A percentile compares a stretch with the other conserved stretches of the same genome.
phyloP scores from a whole-genome alignment of 2,888 invertebrate genomes.

The Hoplodrina blanda region DNA sequence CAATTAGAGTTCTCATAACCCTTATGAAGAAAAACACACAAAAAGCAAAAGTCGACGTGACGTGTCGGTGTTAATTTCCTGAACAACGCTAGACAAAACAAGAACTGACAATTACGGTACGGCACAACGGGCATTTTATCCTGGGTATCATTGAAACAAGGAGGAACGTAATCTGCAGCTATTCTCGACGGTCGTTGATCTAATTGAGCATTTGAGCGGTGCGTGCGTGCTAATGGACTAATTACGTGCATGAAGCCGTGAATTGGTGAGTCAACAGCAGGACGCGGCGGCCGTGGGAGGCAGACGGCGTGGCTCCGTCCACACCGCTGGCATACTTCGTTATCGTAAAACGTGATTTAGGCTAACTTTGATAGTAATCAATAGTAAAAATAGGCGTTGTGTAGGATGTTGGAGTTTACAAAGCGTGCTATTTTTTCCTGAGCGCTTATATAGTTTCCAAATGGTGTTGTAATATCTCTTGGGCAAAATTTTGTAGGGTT shows the following conservation, averaged over 20 bases:
- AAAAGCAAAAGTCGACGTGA: slow-evolving; percentile 45
- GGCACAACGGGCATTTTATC: slow-evolving; percentile 69
- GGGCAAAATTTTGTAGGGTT: background rate
- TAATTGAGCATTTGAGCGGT: slow-evolving; percentile 89
- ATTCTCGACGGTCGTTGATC: slow-evolving; percentile 86
- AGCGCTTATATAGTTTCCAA: slow-evolving; percentile 11
- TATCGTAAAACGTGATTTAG: slow-evolving; percentile 68
- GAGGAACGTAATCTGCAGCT: slow-evolving; percentile 82
- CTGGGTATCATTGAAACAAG: slow-evolving; percentile 77
- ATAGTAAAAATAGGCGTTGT: slow-evolving; percentile 47
- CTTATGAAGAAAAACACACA: slow-evolving; percentile 44
- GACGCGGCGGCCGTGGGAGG: slow-evolving; percentile 87
- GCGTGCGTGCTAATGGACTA: slow-evolving; percentile 90
- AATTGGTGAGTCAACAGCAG: slow-evolving; percentile 88
- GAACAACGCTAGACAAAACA: slow-evolving; percentile 64
- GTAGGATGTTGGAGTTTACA: slow-evolving; percentile 14
- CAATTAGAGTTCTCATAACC: slow-evolving; percentile 50
- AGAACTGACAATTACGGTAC: slow-evolving; percentile 75
- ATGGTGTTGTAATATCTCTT: slow-evolving; percentile 24
- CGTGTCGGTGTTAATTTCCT: slow-evolving; percentile 58
- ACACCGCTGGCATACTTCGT: slow-evolving; percentile 70
- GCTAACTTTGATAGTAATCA: slow-evolving; percentile 58
- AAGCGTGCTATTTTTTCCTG: slow-evolving; percentile 6
- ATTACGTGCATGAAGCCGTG: slow-evolving; percentile 85
- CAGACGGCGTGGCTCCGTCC: slow-evolving; percentile 88